Conservation (phyloP, 2,797 vertebrate genomes). For the Fratercula arctica region DNA sequence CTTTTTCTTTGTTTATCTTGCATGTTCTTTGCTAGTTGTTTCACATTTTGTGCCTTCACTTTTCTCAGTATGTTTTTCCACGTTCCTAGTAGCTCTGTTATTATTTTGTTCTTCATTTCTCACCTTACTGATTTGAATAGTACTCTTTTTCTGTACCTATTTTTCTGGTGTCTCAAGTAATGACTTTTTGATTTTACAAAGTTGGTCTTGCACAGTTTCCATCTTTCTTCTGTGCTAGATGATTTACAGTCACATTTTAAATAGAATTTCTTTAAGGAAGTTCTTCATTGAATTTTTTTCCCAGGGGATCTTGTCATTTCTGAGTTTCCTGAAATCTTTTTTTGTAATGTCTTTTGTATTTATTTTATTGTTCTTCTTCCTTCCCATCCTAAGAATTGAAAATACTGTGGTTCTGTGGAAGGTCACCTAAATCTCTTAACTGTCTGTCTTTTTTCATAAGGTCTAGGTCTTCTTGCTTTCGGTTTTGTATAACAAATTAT, state of each 20-base stretch:
- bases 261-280: not conserved
- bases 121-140: not conserved
- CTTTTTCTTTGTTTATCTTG: not conserved
- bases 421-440: not conserved
- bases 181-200: not conserved
- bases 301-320: not conserved
- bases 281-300: not conserved
- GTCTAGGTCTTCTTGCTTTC: not conserved
- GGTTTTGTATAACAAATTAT: not conserved
- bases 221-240: not conserved
- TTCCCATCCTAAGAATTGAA: not conserved
- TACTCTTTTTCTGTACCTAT: not conserved
- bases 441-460: not conserved
- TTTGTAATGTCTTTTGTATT: not conserved
- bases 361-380: not conserved
- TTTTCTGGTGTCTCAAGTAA: not conserved
- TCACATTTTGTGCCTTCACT: not conserved
- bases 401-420: not conserved
- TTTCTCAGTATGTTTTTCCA: not conserved
- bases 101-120: not conserved
- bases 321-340: not conserved
- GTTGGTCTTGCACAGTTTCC: not conserved
- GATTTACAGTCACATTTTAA: not conserved
- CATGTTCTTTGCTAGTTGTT: not conserved
- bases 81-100: not conserved